Percentiles rank a stretch among this genome's conserved stretches.
These are phyloP conservation scores for Chiroxiphia lanceolata DNA, from an alignment of 2,797 vertebrate species.

Conservation along the genomic window DNA sequence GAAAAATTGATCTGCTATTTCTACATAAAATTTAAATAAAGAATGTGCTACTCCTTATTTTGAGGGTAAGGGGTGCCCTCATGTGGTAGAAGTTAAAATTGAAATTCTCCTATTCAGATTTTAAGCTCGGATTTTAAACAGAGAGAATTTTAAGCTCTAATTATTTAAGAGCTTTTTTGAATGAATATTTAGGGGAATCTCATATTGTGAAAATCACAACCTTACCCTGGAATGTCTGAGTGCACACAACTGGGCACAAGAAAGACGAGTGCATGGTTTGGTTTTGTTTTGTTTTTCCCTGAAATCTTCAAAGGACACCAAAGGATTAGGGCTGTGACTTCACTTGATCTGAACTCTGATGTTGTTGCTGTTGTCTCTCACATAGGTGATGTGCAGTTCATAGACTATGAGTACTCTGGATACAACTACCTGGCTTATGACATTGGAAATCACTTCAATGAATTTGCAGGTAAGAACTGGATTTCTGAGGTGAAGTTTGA, in stretches of 20 bases:
- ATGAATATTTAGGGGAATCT: not conserved
- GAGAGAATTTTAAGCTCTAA: not conserved
- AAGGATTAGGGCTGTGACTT: conserved; percentile 28
- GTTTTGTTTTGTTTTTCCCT: not conserved
- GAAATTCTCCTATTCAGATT: not conserved
- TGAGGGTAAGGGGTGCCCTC: conserved; percentile 68
- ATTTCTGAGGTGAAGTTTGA: not conserved
- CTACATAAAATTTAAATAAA: not conserved
- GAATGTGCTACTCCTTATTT: not conserved
- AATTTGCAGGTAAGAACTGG: conserved; percentile 90
- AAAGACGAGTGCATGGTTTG: not conserved
- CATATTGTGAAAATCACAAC: conserved; percentile 46
- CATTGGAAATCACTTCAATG: conserved; percentile 99
- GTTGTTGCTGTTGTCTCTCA: conserved; percentile 78
- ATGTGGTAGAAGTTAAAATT: conserved; percentile 66
- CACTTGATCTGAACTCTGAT: conserved; percentile 39
- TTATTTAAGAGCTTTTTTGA: conserved; percentile 21
- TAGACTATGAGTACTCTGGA: conserved; percentile 98
- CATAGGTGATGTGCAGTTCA: conserved; percentile 94
- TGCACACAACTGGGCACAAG: conserved; percentile 49
- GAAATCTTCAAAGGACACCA: conserved; percentile 11
- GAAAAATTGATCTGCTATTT: not conserved
- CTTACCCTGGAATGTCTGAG: conserved; percentile 59
- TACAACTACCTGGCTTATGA: conserved; percentile 99
- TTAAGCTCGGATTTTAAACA: not conserved